Evolutionary conservation across 2,797 vertebrate species (phyloP).

Genomic region (Morelia viridis): DNA sequence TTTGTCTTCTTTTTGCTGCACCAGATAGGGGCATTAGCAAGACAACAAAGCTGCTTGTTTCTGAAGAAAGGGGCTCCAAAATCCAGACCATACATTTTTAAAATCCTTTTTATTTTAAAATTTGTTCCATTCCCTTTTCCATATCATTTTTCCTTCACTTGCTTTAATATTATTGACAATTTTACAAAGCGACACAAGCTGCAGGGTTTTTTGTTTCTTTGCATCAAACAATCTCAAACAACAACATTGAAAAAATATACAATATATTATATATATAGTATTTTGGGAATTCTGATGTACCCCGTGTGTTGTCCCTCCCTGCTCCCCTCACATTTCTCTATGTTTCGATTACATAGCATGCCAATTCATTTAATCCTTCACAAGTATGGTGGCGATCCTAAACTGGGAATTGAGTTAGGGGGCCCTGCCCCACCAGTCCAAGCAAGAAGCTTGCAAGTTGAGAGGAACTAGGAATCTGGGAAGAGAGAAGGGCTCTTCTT

Average conservation of each 20-base stretch:
- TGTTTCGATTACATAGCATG: not conserved
- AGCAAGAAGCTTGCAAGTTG: conserved; percentile 39
- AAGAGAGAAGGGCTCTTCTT: not conserved
- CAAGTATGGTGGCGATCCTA: not conserved
- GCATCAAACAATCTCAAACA: conserved; percentile 70
- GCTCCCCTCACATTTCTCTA: not conserved
- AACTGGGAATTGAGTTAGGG: not conserved
- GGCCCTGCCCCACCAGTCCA: conserved; percentile 4
- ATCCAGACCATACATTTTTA: conserved; percentile 18
- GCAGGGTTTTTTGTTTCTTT: conserved; percentile 58
- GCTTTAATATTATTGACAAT: conserved; percentile 62
- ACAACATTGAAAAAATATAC: conserved; percentile 82
- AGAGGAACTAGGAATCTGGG: conserved; percentile 13
- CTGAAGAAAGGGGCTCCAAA: not conserved
- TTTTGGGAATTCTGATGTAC: conserved; percentile 49
- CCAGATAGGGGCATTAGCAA: not conserved
- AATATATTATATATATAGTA: conserved; percentile 76
- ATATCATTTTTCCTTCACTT: conserved; percentile 48
- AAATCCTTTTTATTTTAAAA: conserved; percentile 78
- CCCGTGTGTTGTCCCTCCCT: conserved; percentile 40
- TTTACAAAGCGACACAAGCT: conserved; percentile 73
- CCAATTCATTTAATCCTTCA: not conserved
- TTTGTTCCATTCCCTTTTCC: conserved; percentile 62
- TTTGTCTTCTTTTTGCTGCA: not conserved
- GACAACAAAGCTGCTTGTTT: not conserved